Base-by-base conservation (phyloP, 37 sponge, comb jelly and placozoan genomes). In the Beroe forskalii region DNA sequence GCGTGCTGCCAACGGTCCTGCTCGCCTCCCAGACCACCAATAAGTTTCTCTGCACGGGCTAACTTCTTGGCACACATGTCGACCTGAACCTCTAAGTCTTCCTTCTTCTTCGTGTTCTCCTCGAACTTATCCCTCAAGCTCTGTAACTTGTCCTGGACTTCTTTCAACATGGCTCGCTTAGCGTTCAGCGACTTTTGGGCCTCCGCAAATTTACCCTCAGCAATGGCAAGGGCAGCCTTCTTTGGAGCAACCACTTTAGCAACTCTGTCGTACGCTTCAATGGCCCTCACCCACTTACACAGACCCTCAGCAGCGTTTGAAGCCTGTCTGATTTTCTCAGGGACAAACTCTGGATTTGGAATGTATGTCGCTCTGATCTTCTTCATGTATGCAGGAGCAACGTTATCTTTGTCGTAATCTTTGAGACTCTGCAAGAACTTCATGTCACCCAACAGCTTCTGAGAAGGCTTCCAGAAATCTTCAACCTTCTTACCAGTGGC, bases 11-110 rank as follows among this genome's bases (percentile, higher is more conserved):
- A 97, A 62, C 98, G 72, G 4, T 91, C 91, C 91, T 95, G 95
- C 93, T 97, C 98, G 55, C 98, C 98, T 90, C 98, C 98, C 30
- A 97, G 93, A 39, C 98, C 98, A 62, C 98, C 98, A 32, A 97
- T 96, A 60, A 97, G 91, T 92, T 97, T 94, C 94, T 96, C 94
- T 22, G 98, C 98, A 76, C 95, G 91, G 66, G 92, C 93, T 0
- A 97, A 92, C 90, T 97, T 95, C 93, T 95, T 96, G 62, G 96
- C 91, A 91, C 98, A 97, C 41, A 89, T 33, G 61, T 95, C 94
- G 0, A 97, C 95, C 62, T 97, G 93, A 9, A 28, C 19, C 90
- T 96, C 96, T n/a, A 97, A 86, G 44, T 96, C 93, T 32, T 91
- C 93, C 91, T 97, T 97, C 92, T 95, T 98, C 62, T 63, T 90